Evolutionary conservation across 2,888 invertebrate species (phyloP), one percentile per base, ranked within the genome.

Genomic region (Scaptomyza tumidula): DNA sequence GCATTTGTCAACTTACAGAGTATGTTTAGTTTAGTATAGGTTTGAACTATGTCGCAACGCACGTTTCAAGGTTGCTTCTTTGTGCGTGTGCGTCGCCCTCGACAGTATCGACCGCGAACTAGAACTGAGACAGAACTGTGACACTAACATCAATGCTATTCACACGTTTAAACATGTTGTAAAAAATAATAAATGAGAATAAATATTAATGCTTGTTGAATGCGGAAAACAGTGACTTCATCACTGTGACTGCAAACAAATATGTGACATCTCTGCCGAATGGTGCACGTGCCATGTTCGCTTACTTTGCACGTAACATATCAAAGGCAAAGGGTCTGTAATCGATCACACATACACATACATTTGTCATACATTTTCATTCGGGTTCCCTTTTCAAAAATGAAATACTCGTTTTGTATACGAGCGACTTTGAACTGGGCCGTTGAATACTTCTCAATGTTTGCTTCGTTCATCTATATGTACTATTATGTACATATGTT

Each of bases 361-460:
- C n/a, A 46, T 48, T 7, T 10, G 7, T 33, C 5, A 13, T 13
- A 0, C 13, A 19, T 14, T 33, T 29, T 33, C 33, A 16, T 35
- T 41, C 11, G 39, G 44, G 24, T 4, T 7, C 11, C 59, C 59
- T 54, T 62, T 61, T 49, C 19, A 19, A 54, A 37, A 52, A 45
- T 52, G 27, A 35, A 35, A 41, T 53, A 33, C 58, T 44, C 29
- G 27, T 43, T 71, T 65, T 6, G 37, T 43, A 10, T 57, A 33
- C 16, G 27, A 16, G 31, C 62, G 82, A 71, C 79, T 83, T 89
- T 88, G 84, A 87, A 84, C 61, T 76, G 67, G 87, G 84, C 62
- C 85, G 52, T 80, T 89, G 89, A 89, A 49, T 62, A 49, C 48
- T 29, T 37, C 39, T 24, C 52, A n/a, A 54, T 24, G 24, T 24